Evolutionary conservation across 2,797 vertebrate genomes (phyloP).

Genomic region (Sus cebifrons): DNA sequence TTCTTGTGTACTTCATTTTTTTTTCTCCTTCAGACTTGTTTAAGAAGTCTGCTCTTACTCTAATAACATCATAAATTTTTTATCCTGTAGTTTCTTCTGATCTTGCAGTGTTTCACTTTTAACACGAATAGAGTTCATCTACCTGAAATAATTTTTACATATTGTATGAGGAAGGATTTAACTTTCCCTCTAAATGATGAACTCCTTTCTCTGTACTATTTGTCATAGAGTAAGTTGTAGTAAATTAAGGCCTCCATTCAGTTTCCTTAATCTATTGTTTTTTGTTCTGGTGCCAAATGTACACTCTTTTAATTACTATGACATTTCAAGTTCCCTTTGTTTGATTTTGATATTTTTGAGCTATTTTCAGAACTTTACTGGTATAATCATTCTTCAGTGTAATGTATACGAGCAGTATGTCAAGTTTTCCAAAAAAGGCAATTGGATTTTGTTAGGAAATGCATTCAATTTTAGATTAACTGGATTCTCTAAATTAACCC

Average conservation of each 20-base stretch:
- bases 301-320: constrained; percentile 39
- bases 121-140: neutral
- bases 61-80: neutral
- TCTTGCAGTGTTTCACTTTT: constrained; percentile 23
- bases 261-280: neutral
- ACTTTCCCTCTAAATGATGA: constrained; percentile 44
- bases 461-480: constrained; percentile 66
- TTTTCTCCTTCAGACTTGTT: neutral
- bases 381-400: constrained; percentile 25
- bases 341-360: constrained; percentile 70
- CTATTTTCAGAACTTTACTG: constrained; percentile 13
- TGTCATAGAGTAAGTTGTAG: neutral
- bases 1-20: neutral
- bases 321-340: neutral
- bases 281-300: constrained; percentile 17
- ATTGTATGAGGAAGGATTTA: neutral
- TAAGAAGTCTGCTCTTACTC: neutral
- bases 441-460: constrained; percentile 53
- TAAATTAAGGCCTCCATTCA: neutral
- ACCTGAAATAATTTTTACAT: constrained; percentile 48
- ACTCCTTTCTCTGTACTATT: constrained; percentile 4
- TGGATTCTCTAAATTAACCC: constrained; percentile 53
- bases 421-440: neutral
- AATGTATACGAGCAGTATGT: neutral
- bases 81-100: constrained; percentile 25